Percentiles rank a stretch among this genome's conserved stretches.
Evolutionary conservation across 2,797 vertebrate species (phyloP).

Genomic region (Parotocinclus haroldoi): DNA sequence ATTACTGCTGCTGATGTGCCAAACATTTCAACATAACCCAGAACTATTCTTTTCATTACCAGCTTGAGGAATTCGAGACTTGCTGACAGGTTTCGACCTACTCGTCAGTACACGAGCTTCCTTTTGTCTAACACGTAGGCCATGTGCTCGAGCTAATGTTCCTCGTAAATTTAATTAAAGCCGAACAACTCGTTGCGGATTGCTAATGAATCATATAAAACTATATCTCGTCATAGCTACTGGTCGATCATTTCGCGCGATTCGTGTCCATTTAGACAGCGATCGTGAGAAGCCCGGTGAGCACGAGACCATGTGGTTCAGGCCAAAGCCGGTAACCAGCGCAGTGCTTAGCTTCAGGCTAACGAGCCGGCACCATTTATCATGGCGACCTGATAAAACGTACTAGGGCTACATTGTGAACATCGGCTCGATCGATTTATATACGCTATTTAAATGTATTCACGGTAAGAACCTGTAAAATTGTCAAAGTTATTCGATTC

Average conservation of each 20-base stretch:
- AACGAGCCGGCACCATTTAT: neutral
- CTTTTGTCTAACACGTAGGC: conserved; percentile 9
- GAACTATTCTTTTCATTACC: no score
- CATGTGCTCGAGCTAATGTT: conserved; percentile 7
- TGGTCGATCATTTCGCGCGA: neutral
- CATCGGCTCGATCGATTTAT: no score
- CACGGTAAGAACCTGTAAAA: no score
- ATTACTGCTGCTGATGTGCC: no score
- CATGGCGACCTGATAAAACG: neutral
- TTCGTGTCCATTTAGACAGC: no score
- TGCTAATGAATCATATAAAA: no score
- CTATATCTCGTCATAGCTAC: no score
- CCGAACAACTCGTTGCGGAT: no score
- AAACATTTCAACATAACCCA: no score
- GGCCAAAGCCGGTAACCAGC: conserved; percentile 19
- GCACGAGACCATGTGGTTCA: conserved; percentile 19
- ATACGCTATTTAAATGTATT: no score
- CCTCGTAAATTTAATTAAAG: neutral
- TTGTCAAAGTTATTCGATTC: no score
- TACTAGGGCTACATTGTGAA: no score
- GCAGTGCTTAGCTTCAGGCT: conserved; percentile 3
- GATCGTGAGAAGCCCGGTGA: neutral
- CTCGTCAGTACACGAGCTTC: neutral
- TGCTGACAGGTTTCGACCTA: neutral
- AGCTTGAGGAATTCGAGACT: neutral